Base-by-base conservation (phyloP, 35 echinoderm and acorn worm species). In the Anneissia japonica region DNA sequence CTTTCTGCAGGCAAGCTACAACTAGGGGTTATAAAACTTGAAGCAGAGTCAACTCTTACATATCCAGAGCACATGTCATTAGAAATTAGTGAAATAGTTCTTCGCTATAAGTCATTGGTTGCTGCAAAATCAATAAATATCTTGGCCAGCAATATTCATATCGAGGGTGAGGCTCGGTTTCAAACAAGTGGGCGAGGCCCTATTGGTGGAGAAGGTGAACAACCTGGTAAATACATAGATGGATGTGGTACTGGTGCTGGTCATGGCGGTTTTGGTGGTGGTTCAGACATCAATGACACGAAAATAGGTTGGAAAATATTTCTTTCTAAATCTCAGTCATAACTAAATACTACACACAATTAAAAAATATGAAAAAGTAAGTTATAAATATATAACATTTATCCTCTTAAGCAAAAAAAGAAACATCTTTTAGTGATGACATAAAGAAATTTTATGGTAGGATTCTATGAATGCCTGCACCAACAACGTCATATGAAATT, bases 221-320 rank as follows among this genome's bases (percentile, higher is more conserved):
- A 87, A 9, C 34, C 82, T 72, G 90, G 90, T 10, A 73, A 40
- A 34, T 36, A 72, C 36, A 35, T 76, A 16, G 51, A 23, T 32
- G 85, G 72, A 19, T 33, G 21, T 10, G 76, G 39, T 16, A 80
- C 81, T 16, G 89, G 89, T 32, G 72, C 76, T 81, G 93, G 93
- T 0, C 93, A 96, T 87, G 93, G 93, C 32, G 93, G 93, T 23
- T 96, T 75, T 79, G 93, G 93, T 21, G 93, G 93, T 81, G 86
- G 93, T 40, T 56, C 93, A 35, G 83, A 96, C 76, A 12, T 78
- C 0, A 28, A 89, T 33, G 81, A 92, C 36, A 92, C 80, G 35
- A 89, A 73, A 2, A 77, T 77, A 81, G 93, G 93, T 96, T 83
- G n/a, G n/a, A n/a, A n/a, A n/a, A n/a, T n/a, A n/a, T n/a, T n/a